Evolutionary conservation across 2,113 vertebrate species (phyloP).

Genomic region (Pseudopodoces humilis): DNA sequence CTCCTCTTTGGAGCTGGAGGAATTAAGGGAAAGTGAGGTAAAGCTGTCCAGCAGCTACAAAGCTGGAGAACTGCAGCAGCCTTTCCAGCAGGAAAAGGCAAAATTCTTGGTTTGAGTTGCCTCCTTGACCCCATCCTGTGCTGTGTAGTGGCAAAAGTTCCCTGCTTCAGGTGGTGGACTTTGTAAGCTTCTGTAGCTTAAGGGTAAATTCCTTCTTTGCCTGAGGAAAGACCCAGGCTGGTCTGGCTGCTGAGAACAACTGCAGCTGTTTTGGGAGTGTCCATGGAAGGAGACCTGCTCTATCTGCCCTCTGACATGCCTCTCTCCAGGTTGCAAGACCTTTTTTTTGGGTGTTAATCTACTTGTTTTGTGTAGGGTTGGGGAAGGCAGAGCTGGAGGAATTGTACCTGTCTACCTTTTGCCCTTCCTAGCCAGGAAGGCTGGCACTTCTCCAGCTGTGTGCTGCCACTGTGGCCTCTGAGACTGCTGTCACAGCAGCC

Average conservation of each 20-base stretch:
- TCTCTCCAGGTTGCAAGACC: not conserved
- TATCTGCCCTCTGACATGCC: not conserved
- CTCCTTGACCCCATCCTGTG: accelerated
- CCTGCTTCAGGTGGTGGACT: not conserved
- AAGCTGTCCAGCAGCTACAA: not conserved
- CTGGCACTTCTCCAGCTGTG: not conserved
- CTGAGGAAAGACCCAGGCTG: not conserved
- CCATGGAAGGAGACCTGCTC: not conserved
- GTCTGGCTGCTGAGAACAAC: not conserved
- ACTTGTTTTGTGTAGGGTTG: not conserved
- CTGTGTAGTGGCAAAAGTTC: not conserved
- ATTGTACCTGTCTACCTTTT: not conserved
- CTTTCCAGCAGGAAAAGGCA: not conserved
- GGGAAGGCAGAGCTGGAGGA: not conserved
- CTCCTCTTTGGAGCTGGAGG: not conserved
- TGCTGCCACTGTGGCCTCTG: not conserved
- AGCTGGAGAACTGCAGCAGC: not conserved
- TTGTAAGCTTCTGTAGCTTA: not conserved
- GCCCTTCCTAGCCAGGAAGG: not conserved
- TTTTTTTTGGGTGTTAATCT: not conserved
- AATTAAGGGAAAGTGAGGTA: not conserved
- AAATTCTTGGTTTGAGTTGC: not conserved
- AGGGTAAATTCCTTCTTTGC: not conserved
- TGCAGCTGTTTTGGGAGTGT: not conserved
- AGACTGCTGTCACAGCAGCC: not conserved